phyloP scores from a whole-genome alignment of 2,888 invertebrate genomes.

The Lysandra bellargus region DNA sequence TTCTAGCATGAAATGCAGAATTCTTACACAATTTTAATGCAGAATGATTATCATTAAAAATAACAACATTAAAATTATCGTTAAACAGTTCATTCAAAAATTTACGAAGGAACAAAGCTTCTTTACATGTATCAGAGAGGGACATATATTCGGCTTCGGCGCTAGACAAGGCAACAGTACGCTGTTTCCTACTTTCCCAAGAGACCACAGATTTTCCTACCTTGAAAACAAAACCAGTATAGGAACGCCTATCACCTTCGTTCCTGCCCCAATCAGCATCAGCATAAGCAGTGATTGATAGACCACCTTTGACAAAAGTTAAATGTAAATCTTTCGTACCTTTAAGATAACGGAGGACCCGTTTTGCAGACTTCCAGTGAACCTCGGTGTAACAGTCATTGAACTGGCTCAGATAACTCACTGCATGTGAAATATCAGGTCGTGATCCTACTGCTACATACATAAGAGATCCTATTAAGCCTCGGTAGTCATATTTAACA shows the following conservation, averaged over 20 bases:
- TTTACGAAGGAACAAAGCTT: not conserved
- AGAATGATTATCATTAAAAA: constrained; percentile 15
- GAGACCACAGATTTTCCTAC: not conserved
- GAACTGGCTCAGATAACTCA: not conserved
- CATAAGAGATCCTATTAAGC: no score
- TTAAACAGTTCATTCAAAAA: not conserved
- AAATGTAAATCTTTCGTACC: not conserved
- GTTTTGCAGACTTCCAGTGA: not conserved
- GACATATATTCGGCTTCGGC: not conserved
- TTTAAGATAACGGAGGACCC: not conserved
- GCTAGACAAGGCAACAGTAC: not conserved
- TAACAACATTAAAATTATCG: not conserved
- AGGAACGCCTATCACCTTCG: no score
- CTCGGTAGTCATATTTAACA: no score
- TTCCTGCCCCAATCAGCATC: not conserved
- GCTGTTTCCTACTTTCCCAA: not conserved
- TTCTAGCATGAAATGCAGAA: not conserved
- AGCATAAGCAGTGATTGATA: not conserved
- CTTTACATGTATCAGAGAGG: not conserved
- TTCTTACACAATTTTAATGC: constrained; percentile 1
- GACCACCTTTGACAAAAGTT: not conserved
- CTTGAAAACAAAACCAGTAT: no score
- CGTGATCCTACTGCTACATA: no score
- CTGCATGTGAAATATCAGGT: not conserved
- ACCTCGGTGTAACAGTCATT: not conserved